Conservation (phyloP, 2,113 vertebrate species). For the Suricata suricatta region DNA sequence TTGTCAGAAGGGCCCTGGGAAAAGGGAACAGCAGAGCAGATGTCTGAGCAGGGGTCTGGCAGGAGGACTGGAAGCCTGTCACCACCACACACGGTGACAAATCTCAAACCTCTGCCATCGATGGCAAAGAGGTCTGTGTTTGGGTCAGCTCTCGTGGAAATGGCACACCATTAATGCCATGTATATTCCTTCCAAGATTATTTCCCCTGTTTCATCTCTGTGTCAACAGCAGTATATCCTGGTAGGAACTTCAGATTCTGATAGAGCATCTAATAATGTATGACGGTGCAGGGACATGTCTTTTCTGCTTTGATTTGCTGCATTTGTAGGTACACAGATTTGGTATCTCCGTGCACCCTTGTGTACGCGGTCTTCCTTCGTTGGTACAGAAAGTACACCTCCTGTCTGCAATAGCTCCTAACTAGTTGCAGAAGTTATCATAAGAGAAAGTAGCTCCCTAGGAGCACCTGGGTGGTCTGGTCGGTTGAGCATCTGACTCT, state of each 20-base stretch:
- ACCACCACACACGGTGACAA: neutral
- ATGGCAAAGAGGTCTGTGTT: rapidly evolving
- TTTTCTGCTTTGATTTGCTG: neutral
- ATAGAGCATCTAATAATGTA: rapidly evolving
- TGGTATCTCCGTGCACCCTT: neutral
- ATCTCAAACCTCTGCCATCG: neutral
- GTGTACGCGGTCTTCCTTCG: neutral
- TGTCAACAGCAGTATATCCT: too few relatives aligned
- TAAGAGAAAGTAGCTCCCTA: neutral
- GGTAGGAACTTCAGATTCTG: neutral
- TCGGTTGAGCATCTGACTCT: too few relatives aligned
- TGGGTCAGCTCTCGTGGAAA: neutral
- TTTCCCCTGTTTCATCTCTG: neutral
- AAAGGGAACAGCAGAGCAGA: neutral
- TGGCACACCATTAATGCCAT: rapidly evolving
- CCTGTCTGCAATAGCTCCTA: neutral
- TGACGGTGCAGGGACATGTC: neutral
- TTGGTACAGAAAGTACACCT: neutral
- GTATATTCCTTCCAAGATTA: neutral
- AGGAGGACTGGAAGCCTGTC: neutral
- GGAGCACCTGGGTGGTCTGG: too few relatives aligned
- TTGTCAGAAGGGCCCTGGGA: neutral
- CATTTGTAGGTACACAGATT: rapidly evolving
- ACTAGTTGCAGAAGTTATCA: neutral
- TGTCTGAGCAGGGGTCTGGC: neutral